Percentiles rank a stretch among this genome's conserved stretches.
These are phyloP conservation scores for Falco columbarius DNA, from an alignment of 2,797 vertebrate species.

Conservation along the genomic window DNA sequence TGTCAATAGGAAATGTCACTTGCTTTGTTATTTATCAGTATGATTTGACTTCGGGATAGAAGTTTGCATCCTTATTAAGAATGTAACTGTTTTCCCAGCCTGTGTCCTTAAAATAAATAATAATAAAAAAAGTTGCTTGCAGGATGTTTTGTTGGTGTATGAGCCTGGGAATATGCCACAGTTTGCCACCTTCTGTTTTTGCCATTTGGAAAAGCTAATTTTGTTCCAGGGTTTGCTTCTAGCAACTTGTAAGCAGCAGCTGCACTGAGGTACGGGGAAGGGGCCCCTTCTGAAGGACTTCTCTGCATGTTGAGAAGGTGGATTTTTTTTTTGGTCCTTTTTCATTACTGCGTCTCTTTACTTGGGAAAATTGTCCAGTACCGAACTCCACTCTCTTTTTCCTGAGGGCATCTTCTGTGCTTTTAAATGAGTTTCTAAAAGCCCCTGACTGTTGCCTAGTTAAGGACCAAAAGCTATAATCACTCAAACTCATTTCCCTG, in stretches of 20 bases:
- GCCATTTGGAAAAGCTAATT: conserved; percentile 61
- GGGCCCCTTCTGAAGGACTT: not conserved
- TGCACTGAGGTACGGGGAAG: not conserved
- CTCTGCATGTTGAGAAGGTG: not conserved
- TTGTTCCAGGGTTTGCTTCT: not conserved
- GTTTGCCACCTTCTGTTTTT: conserved; percentile 52
- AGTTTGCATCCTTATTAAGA: not conserved
- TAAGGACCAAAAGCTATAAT: not conserved
- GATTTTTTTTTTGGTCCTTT: not conserved
- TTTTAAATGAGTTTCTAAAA: not conserved
- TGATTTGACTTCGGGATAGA: not conserved
- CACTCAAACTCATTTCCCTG: not conserved
- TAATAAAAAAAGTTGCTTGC: not conserved
- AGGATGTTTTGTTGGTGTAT: not conserved
- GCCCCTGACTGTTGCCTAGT: not conserved
- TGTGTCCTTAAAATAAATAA: not conserved
- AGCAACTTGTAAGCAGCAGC: conserved; percentile 8
- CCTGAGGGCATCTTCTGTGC: not conserved
- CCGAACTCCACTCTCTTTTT: not conserved
- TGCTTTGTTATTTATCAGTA: not conserved
- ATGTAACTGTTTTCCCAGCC: not conserved
- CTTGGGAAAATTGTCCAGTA: not conserved
- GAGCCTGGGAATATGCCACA: conserved; percentile 23
- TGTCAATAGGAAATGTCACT: not conserved
- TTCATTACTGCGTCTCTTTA: not conserved